Percentiles rank a stretch among this genome's conserved stretches.
These are phyloP conservation scores for Styela plicata DNA, from an alignment of 23 tunicate species.

Conservation along the genomic window DNA sequence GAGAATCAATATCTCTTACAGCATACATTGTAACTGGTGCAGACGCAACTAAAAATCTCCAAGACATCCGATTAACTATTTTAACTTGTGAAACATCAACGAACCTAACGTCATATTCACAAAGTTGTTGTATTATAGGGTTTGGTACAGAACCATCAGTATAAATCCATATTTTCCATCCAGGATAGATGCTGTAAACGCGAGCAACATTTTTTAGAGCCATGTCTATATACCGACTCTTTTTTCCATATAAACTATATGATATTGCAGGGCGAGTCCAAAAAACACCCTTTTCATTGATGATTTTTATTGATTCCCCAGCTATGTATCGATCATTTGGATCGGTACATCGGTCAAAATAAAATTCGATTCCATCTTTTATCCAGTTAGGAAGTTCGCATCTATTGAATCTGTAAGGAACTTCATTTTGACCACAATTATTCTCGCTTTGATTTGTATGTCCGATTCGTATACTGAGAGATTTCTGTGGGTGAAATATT, in stretches of 20 bases:
- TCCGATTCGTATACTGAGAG: constrained; percentile 6
- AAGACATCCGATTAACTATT: not conserved
- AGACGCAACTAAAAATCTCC: constrained; percentile 5
- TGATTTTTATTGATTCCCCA: too few species aligned
- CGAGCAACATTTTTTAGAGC: not conserved
- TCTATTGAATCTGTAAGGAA: not conserved
- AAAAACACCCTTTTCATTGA: too few species aligned
- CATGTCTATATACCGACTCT: not conserved
- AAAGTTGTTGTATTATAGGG: not conserved
- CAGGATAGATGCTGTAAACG: constrained; percentile 1
- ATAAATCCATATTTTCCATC: constrained; percentile 11
- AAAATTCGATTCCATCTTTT: constrained; percentile 18
- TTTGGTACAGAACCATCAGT: not conserved
- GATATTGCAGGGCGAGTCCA: constrained; percentile 6
- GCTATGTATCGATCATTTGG: not conserved
- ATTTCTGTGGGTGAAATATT: not conserved
- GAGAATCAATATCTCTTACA: not conserved
- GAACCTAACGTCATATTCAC: not conserved
- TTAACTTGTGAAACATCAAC: not conserved
- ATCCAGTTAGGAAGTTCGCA: constrained; percentile 18
- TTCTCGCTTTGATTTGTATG: constrained; percentile 7
- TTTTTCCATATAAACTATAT: constrained; percentile 9
- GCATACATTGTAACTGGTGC: not conserved
- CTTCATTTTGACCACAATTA: constrained; percentile 13
- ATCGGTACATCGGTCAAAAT: constrained; percentile 9